phyloP scores from a whole-genome alignment of 1,140 invertebrate genomes.

The Drosophila repletoides region DNA sequence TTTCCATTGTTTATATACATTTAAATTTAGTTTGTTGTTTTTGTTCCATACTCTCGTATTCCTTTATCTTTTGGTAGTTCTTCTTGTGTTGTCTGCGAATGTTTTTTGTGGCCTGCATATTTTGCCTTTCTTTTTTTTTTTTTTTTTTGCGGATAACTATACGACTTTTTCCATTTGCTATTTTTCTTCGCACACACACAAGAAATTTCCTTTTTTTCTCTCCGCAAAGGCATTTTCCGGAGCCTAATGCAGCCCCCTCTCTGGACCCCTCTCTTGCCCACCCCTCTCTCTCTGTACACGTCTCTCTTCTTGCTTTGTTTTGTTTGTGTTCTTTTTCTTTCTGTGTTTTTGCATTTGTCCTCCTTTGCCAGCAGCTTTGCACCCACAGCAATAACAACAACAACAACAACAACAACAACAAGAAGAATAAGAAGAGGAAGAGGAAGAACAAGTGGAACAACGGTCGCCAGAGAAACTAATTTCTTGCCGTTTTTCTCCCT shows the following conservation, averaged over 20 bases:
- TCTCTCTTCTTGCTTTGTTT: background rate
- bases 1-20: slow-evolving; percentile 13
- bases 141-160: slow-evolving; percentile 48
- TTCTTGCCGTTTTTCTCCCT: slow-evolving; percentile 60
- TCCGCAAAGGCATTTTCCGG: slow-evolving; percentile 39
- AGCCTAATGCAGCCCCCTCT: slow-evolving; percentile 32
- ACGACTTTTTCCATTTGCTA: slow-evolving; percentile 65
- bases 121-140: no score
- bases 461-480: slow-evolving; percentile 62
- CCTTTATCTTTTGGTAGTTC: slow-evolving; percentile 6
- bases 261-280: background rate
- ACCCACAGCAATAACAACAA: slow-evolving; percentile 28
- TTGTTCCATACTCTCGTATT: background rate
- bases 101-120: slow-evolving; percentile 72
- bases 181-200: slow-evolving; percentile 23
- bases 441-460: slow-evolving; percentile 12
- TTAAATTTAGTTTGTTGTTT: slow-evolving; percentile 7
- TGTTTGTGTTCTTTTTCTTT: background rate
- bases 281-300: background rate
- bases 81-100: slow-evolving; percentile 55
- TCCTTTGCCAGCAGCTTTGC: slow-evolving; percentile 45
- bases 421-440: slow-evolving; percentile 26
- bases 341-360: slow-evolving; percentile 28
- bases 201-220: background rate
- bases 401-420: background rate